phyloP scores from a whole-genome alignment of 2,888 invertebrate species.

The Zelleria hepariella region DNA sequence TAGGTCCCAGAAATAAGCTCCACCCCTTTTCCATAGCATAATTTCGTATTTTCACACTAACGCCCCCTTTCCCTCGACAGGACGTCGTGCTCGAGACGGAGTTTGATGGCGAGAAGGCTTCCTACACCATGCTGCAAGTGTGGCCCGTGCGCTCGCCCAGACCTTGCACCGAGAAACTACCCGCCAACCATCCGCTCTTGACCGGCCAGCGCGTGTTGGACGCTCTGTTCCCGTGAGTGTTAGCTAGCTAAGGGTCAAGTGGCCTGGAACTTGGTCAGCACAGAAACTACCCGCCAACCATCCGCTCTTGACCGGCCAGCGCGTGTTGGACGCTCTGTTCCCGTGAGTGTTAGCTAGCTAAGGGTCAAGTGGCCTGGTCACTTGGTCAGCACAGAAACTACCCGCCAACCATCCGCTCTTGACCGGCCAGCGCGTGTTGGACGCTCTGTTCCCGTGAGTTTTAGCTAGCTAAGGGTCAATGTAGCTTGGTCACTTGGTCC shows the following conservation, averaged over 20 bases:
- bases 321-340: conserved; percentile 98
- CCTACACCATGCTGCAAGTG: conserved; percentile 97
- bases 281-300: conserved; percentile 98
- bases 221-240: conserved; percentile 95
- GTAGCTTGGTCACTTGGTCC: no score
- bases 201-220: conserved; percentile 99
- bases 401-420: conserved; percentile 98
- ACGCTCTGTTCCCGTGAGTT: conserved; percentile 96
- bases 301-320: conserved; percentile 97
- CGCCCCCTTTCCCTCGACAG: no score
- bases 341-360: no score
- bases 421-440: conserved; percentile 98
- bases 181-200: conserved; percentile 97
- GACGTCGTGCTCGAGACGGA: conserved; percentile 98
- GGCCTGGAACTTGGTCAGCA: conserved; percentile 90
- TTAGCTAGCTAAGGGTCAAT: not conserved
- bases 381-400: conserved; percentile 97
- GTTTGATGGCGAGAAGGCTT: conserved; percentile 94
- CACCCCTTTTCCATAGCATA: no score
- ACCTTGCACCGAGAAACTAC: conserved; percentile 97
- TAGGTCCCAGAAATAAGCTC: no score
- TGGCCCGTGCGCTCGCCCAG: conserved; percentile 99
- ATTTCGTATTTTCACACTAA: no score
- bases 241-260: no score
- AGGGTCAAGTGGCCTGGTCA: conserved; percentile 99